Conservation (phyloP, 2,113 vertebrate species). For the Serilophus lunatus region DNA sequence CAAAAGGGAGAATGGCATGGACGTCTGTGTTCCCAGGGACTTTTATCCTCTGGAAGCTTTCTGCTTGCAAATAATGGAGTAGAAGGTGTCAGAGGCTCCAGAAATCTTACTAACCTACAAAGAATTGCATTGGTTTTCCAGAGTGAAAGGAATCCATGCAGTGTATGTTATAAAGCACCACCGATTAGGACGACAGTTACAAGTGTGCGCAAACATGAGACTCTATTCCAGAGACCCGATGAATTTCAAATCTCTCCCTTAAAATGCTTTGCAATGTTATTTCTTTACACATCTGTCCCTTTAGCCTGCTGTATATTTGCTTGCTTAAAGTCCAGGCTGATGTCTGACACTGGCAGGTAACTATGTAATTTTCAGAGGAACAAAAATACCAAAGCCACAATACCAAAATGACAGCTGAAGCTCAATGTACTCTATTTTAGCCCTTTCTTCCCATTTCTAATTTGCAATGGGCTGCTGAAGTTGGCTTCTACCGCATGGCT, state of each 20-base stretch:
- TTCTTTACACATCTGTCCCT: not conserved
- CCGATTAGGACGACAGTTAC: not conserved
- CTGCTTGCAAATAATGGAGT: not conserved
- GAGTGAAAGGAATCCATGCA: not conserved
- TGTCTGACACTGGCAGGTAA: not conserved
- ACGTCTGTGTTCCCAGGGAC: not conserved
- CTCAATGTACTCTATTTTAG: constrained; percentile 40
- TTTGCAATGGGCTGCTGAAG: constrained; percentile 26
- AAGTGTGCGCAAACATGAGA: not conserved
- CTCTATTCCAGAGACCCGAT: not conserved
- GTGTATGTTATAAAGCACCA: not conserved
- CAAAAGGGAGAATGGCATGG: not conserved
- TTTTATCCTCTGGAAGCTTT: constrained; percentile 6
- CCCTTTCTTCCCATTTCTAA: constrained; percentile 30
- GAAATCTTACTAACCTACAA: not conserved
- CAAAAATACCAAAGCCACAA: constrained; percentile 47
- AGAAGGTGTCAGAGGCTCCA: not conserved
- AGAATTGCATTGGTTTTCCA: not conserved
- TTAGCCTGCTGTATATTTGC: not conserved
- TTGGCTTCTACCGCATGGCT: not conserved
- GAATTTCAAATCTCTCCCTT: not conserved
- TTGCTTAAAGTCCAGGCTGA: not conserved
- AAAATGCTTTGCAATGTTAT: not conserved
- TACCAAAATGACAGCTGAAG: constrained; percentile 53
- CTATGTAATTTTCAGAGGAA: constrained; percentile 50